Evolutionary conservation across 2,113 vertebrate species (phyloP).

Genomic region (Nematolebias whitei): DNA sequence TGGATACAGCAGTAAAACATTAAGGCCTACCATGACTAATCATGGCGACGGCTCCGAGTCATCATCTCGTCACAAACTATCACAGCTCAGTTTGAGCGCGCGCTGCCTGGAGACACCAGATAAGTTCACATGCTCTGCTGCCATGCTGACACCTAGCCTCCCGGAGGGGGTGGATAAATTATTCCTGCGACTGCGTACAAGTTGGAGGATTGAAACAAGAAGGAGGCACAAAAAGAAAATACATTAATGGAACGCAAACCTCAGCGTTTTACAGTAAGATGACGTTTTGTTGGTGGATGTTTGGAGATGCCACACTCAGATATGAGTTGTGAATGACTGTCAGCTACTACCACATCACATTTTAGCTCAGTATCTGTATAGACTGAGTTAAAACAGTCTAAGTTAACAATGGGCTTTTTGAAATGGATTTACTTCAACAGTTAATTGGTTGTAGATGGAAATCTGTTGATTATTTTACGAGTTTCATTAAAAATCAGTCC

Average conservation of each 20-base stretch:
- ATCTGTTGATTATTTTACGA: no score
- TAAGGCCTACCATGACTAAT: constrained; percentile 65
- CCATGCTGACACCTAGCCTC: constrained; percentile 65
- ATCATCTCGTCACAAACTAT: constrained; percentile 73
- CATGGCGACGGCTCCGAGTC: constrained; percentile 64
- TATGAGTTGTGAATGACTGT: no score
- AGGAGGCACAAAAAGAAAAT: constrained; percentile 19
- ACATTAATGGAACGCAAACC: constrained; percentile 26
- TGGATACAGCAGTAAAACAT: constrained; percentile 58
- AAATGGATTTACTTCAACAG: no score
- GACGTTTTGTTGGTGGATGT: no score
- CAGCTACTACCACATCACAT: no score
- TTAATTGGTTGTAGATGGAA: no score
- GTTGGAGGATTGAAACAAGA: constrained; percentile 50
- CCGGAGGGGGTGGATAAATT: constrained; percentile 63
- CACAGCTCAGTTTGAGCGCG: constrained; percentile 74
- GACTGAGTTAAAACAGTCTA: background rate
- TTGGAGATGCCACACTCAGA: no score
- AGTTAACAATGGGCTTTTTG: no score
- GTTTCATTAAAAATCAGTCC: no score
- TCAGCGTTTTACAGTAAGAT: background rate
- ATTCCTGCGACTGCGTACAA: constrained; percentile 70
- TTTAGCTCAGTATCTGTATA: constrained; percentile 18
- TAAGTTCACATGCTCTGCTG: constrained; percentile 73
- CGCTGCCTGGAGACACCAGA: constrained; percentile 71